phyloP scores from a whole-genome alignment of 2,113 vertebrate genomes.

The Micromys minutus region DNA sequence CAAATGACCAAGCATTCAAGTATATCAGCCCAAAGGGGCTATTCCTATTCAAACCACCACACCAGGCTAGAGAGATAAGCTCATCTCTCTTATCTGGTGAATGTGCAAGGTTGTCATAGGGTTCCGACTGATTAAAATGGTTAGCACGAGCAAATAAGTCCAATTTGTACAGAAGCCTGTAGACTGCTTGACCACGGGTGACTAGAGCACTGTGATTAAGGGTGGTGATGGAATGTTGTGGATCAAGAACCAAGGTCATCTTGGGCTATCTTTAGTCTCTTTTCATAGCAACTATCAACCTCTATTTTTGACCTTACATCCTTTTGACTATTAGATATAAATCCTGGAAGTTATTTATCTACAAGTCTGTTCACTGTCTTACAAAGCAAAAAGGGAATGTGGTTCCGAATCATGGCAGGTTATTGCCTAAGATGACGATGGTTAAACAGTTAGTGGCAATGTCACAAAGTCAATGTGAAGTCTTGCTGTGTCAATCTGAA shows the following conservation, averaged over 20 bases:
- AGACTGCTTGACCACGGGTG: neutral
- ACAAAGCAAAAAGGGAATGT: neutral
- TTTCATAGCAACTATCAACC: neutral
- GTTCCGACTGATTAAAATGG: neutral
- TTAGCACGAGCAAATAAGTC: neutral
- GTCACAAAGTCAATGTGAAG: neutral
- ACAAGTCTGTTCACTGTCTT: neutral
- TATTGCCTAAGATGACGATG: neutral
- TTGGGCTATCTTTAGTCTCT: neutral
- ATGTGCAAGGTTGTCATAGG: neutral
- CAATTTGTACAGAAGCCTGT: neutral
- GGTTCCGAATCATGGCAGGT: neutral
- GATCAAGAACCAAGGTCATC: neutral
- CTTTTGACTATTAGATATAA: neutral
- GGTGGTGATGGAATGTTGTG: neutral
- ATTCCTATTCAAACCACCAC: neutral
- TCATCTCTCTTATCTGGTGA: slow-evolving; percentile 17
- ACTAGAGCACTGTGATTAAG: neutral
- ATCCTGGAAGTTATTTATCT: neutral
- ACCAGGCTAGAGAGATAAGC: neutral
- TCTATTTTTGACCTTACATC: neutral
- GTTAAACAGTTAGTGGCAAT: neutral
- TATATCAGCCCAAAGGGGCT: neutral
- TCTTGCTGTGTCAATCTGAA: neutral
- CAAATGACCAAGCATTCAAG: neutral